These are phyloP conservation scores for Oreonectes daqikongensis DNA, from an alignment of 2,797 vertebrate genomes.

Conservation along the genomic window DNA sequence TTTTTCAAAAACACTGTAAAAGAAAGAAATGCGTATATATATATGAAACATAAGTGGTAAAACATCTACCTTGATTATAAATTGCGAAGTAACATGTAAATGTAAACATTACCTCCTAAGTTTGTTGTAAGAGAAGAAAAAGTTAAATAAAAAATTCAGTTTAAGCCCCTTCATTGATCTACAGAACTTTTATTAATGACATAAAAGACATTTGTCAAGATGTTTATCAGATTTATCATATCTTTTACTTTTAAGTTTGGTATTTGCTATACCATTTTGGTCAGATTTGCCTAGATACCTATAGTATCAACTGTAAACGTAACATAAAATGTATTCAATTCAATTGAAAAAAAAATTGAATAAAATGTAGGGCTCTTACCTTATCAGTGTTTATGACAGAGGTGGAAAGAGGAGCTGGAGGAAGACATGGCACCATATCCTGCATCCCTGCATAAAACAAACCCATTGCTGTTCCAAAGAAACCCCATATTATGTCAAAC, in stretches of 20 bases:
- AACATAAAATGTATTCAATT: too few species aligned
- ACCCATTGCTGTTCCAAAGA: background rate
- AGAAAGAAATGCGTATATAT: background rate
- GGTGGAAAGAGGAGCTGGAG: slow-evolving; percentile 48
- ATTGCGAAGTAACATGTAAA: background rate
- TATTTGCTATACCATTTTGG: too few species aligned
- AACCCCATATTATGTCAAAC: background rate
- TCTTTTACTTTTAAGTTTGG: too few species aligned
- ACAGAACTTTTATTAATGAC: background rate
- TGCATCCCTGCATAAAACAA: slow-evolving; percentile 40
- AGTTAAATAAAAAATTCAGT: background rate
- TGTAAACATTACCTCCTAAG: background rate
- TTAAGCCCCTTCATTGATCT: background rate
- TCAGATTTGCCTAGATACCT: too few species aligned
- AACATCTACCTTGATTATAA: background rate
- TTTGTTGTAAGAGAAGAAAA: background rate
- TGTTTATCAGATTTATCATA: too few species aligned
- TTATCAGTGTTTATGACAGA: slow-evolving; percentile 29
- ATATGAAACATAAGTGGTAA: background rate
- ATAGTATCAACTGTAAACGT: too few species aligned
- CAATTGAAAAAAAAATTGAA: too few species aligned
- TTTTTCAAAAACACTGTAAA: background rate
- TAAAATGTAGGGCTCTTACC: slow-evolving; percentile 34
- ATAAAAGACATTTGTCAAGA: too few species aligned
- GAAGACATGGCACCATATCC: slow-evolving; percentile 46